A percentile compares a stretch with the other conserved stretches of the same genome.
These are phyloP conservation scores for Pristionchus mayeri DNA, from an alignment of 2,888 invertebrate genomes.

Conservation along the genomic window DNA sequence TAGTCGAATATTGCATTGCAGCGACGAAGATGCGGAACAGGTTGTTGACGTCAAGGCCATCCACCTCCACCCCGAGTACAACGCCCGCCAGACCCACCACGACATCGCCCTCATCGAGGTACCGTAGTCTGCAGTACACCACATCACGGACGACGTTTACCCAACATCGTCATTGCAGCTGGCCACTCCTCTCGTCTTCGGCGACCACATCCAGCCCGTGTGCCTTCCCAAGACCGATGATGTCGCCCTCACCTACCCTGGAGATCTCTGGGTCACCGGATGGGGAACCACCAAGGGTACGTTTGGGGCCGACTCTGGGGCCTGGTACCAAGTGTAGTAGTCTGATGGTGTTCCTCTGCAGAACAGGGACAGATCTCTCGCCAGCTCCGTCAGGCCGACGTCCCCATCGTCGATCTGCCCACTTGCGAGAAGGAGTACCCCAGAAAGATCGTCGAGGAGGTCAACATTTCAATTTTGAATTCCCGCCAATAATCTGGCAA, in stretches of 20 bases:
- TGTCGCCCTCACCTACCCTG: conserved; percentile 48
- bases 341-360: not conserved
- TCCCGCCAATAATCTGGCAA: not conserved
- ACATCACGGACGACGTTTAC: not conserved
- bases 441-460: conserved; percentile 50
- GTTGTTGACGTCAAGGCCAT: conserved; percentile 52
- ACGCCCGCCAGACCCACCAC: conserved; percentile 20
- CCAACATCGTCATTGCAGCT: not conserved
- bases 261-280: conserved; percentile 53
- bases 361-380: conserved; percentile 51
- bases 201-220: conserved; percentile 54
- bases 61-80: conserved; percentile 56
- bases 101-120: conserved; percentile 59
- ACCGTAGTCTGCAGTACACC: not conserved
- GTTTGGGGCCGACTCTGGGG: not conserved
- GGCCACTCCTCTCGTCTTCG: conserved; percentile 47
- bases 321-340: not conserved
- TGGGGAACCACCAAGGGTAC: conserved; percentile 55
- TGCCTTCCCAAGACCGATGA: conserved; percentile 53
- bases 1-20: not conserved
- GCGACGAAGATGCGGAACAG: conserved; percentile 51
- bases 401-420: conserved; percentile 55
- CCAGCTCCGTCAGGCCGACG: conserved; percentile 54
- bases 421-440: conserved; percentile 56
- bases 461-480: not conserved